Evolutionary conservation across 2,797 vertebrate species (phyloP), one percentile per base, ranked within the genome.

Genomic region (Peromyscus eremicus): DNA sequence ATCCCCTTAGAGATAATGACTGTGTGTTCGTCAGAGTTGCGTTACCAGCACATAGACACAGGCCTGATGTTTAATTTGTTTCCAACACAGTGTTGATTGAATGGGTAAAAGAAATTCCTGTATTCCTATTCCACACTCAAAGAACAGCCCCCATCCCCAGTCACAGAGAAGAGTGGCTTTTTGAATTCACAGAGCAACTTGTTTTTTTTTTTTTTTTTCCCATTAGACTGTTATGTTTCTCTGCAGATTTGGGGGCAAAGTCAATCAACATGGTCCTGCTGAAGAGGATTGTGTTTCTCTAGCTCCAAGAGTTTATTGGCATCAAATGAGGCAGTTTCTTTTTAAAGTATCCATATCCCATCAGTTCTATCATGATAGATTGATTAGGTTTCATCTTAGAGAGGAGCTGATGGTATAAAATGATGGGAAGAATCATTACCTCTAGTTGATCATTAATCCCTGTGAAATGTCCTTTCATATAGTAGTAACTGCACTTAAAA

Each of bases 401-500:
- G 95, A 66, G 43, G 62, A 90, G 92, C 0, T 97, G 95, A 97
- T 97, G 46, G 43, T 64, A 43, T 97, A 95, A 87, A 75, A 70
- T 21, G 49, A 93, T 46, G 81, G 57, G 70, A 94, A 87, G 43
- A 96, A 81, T 96, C 95, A 97, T 97, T 97, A 95, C 62, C 55
- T 90, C 88, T 68, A 79, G 76, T 82, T 95, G 68, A 25, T 95
- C 92, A 94, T 96, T 95, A 97, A 94, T 97, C 70, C 91, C 73
- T 57, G 46, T 88, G 93, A 97, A 96, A 93, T 92, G 86, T 52
- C 73, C 16, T 88, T 95, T 91, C 77, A 60, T 88, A 73, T 17
- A 40, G 32, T 29, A 52, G 76, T 80, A 96, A 97, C 95, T 94
- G 95, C 83, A 94, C 43, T 95, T 95, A 77, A 55, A 98, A 97